Evolutionary conservation across 1,140 invertebrate genomes (phyloP).

Genomic region (Drosophila funebris): DNA sequence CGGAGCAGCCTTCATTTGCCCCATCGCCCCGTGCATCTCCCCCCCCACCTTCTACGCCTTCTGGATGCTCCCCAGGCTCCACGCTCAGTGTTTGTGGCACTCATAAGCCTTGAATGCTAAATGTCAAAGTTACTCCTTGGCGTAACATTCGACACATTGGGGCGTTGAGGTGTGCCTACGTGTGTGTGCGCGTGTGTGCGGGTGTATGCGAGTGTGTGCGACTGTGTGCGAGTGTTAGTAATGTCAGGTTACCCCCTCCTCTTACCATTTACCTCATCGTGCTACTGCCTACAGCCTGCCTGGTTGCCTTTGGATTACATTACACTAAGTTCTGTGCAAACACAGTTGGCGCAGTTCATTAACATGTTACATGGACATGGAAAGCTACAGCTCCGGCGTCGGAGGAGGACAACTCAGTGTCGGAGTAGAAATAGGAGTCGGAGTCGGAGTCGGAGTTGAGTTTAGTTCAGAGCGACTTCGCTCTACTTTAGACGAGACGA

Average conservation of each 20-base stretch:
- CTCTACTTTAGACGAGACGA: constrained; percentile 57
- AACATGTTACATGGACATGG: constrained; percentile 79
- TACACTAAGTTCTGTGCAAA: constrained; percentile 82
- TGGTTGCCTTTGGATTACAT: constrained; percentile 71
- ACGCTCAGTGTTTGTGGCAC: constrained; percentile 56
- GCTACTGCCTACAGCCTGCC: constrained; percentile 25
- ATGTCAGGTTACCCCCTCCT: constrained; percentile 12
- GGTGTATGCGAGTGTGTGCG: constrained; percentile 14
- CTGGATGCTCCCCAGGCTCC: constrained; percentile 4
- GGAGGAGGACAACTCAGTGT: neutral
- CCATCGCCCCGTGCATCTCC: neutral
- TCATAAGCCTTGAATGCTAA: constrained; percentile 82
- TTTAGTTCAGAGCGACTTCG: constrained; percentile 58
- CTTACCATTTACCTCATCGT: constrained; percentile 4
- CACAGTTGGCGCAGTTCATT: constrained; percentile 82
- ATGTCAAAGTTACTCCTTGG: constrained; percentile 82
- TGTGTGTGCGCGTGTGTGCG: constrained; percentile 26
- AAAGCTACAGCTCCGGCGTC: constrained; percentile 10
- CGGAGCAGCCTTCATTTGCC: constrained; percentile 10
- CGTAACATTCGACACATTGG: constrained; percentile 81
- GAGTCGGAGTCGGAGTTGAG: constrained; percentile 38
- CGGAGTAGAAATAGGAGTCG: neutral
- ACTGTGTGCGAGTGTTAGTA: constrained; percentile 22
- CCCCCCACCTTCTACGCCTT: neutral
- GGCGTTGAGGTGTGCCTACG: constrained; percentile 68